These are phyloP conservation scores for Synanthedon andrenaeformis DNA, from an alignment of 2,888 invertebrate genomes.

Conservation along the genomic window DNA sequence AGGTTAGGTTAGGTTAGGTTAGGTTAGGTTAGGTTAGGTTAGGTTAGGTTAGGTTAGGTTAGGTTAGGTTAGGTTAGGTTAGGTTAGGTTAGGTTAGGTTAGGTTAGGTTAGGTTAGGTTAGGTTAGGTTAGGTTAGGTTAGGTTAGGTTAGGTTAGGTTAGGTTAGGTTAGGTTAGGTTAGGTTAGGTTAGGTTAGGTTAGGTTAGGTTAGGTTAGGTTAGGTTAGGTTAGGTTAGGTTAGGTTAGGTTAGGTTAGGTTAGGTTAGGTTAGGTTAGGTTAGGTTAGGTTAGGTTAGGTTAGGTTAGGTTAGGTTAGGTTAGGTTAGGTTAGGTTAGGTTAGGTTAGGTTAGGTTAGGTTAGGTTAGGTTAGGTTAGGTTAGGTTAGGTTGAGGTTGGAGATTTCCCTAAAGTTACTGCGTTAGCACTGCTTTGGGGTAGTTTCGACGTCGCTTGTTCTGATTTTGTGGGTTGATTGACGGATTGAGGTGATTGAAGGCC, in stretches of 20 bases:
- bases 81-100: neutral
- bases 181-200: neutral
- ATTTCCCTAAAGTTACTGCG: too few species aligned
- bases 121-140: neutral
- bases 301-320: neutral
- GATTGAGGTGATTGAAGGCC: too few species aligned
- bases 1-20: neutral
- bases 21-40: neutral
- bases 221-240: neutral
- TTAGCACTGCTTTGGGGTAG: too few species aligned
- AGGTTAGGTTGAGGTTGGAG: neutral
- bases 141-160: neutral
- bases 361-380: neutral
- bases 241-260: neutral
- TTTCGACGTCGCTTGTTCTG: too few species aligned
- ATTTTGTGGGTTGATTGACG: too few species aligned
- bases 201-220: neutral
- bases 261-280: neutral
- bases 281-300: neutral
- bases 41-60: neutral
- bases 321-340: neutral
- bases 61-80: neutral
- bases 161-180: neutral
- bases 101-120: neutral
- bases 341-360: neutral